Evolutionary conservation across 2,113 vertebrate species (phyloP), one percentile per base, ranked within the genome.

Genomic region (Thermophis baileyi): DNA sequence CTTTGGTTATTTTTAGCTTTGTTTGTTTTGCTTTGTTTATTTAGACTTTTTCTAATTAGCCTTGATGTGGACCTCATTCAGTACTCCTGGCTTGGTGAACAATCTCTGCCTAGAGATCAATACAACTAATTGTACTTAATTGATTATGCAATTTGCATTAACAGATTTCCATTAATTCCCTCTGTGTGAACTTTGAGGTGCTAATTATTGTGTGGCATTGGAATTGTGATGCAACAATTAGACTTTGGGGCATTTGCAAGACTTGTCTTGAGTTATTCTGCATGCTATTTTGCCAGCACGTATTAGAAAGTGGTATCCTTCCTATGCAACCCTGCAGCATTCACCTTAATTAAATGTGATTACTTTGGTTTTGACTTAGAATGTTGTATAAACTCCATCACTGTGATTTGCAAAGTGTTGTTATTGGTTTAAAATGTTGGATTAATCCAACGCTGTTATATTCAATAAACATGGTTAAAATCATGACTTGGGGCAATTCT

Each of bases 111-210:
- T 90, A 30, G n/a, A 87, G 53, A 93, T 93, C 92, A 90, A 93
- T 93, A 87, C 27, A 51, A 10, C 54, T 93, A 93, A 90, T 93
- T 93, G 92, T 87, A 63, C 81, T n/a, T 51, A 86, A 93, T 93
- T 93, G 89, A 93, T 93, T 90, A 93, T 90, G 89, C 90, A 90
- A 93, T 90, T 93, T 63, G 46, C 27, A 25, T 93, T 93, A 69
- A 93, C 90, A 90, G 92, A 51, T 93, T 47, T 49, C 18, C 20
- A 93, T 90, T 63, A 89, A 93, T 90, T 93, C 54, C 60, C 22
- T 50, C 44, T 63, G 25, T 92, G 50, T 53, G 49, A 69, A 3
- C 89, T 69, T 90, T 90, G 47, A 87, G 85, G n/a, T 63, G 54
- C 85, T 90, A 57, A 93, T 93, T 55, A 90, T 93, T 49, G 86